phyloP scores from a whole-genome alignment of 1,140 invertebrate species.

The Brachionus asplanchnoidis region DNA sequence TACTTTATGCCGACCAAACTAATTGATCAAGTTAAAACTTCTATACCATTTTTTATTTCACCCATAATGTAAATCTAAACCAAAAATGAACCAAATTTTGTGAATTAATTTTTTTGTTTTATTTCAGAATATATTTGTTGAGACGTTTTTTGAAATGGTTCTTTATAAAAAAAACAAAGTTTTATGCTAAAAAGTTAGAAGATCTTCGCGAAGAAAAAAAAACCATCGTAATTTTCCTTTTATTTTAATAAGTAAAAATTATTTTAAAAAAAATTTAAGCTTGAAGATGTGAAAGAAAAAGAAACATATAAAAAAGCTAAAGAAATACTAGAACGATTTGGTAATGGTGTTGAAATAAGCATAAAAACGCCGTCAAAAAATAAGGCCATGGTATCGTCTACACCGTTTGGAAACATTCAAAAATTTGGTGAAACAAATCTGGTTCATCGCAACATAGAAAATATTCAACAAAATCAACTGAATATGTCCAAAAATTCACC shows the following conservation, averaged over 20 bases:
- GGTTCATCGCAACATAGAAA: background rate
- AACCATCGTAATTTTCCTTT: constrained; percentile 64
- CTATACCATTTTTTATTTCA: constrained; percentile 68
- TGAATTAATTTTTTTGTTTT: constrained; percentile 4
- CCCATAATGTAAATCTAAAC: constrained; percentile 68
- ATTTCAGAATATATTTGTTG: constrained; percentile 64
- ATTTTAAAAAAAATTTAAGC: constrained; percentile 47
- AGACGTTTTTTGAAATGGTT: constrained; percentile 74
- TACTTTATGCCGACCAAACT: constrained; percentile 68
- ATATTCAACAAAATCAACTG: background rate
- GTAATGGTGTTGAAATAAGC: constrained; percentile 53
- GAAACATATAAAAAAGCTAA: constrained; percentile 95
- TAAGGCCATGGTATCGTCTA: background rate
- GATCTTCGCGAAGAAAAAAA: constrained; percentile 74
- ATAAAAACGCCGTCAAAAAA: constrained; percentile 13
- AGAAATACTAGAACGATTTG: constrained; percentile 82
- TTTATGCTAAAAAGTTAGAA: constrained; percentile 66
- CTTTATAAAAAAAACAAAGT: constrained; percentile 71
- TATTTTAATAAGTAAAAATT: background rate
- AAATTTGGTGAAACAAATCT: background rate
- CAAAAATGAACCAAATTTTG: background rate
- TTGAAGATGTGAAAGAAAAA: constrained; percentile 92
- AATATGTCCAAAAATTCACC: background rate
- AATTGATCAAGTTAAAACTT: constrained; percentile 67
- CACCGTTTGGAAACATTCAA: background rate